These are phyloP conservation scores for Fragum whitleyi DNA, from an alignment of 2,888 invertebrate genomes.

Conservation along the genomic window DNA sequence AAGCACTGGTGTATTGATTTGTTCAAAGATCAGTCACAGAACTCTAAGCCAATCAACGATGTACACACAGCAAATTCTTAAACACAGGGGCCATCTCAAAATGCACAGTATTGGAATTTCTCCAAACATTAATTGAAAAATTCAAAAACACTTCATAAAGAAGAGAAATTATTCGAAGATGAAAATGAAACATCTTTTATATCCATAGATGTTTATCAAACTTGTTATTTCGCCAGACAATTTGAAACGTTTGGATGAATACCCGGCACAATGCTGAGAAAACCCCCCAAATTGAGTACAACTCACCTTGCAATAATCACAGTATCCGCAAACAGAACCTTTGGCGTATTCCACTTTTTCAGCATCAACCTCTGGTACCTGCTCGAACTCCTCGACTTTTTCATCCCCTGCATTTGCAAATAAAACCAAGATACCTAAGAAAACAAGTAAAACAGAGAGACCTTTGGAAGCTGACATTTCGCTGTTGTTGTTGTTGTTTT, in stretches of 20 bases:
- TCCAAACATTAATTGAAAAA: no score
- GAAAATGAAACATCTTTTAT: no score
- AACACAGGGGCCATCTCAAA: conserved; percentile 38
- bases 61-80: conserved; percentile 30
- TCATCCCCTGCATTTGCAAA: conserved; percentile 8
- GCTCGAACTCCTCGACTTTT: conserved; percentile 34
- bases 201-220: no score
- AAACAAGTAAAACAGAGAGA: conserved; percentile 16
- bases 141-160: no score
- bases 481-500: not conserved
- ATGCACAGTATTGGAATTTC: not conserved
- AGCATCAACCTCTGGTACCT: conserved; percentile 64
- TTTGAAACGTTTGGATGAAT: no score
- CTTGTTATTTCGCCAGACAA: no score
- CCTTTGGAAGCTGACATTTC: conserved; percentile 1
- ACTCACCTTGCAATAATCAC: conserved; percentile 82
- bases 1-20: not conserved
- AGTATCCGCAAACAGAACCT: conserved; percentile 83
- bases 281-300: not conserved
- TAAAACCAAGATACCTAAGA: not conserved
- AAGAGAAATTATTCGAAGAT: no score
- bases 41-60: conserved; percentile 37
- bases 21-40: not conserved
- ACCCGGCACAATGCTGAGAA: not conserved
- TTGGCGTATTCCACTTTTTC: conserved; percentile 82